Evolutionary conservation across 2,113 vertebrate species (phyloP).

Genomic region (Electrona antarctica): DNA sequence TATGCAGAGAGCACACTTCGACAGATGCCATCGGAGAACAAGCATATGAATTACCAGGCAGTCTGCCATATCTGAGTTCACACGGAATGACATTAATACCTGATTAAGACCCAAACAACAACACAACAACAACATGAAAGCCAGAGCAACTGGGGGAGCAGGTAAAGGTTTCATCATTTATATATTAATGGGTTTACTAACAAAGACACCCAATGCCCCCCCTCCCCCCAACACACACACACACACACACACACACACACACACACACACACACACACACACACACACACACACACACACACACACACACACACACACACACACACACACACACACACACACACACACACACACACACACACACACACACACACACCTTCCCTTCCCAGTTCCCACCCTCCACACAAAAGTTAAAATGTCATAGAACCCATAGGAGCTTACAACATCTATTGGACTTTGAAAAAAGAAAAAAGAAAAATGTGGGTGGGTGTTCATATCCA

Average conservation of each 20-base stretch:
- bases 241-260: too few relatives aligned
- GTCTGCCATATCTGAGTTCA: conserved; percentile 85
- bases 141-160: conserved; percentile 82
- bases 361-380: too few relatives aligned
- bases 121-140: conserved; percentile 88
- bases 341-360: too few relatives aligned
- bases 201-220: conserved; percentile 75
- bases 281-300: too few relatives aligned
- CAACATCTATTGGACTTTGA: conserved; percentile 70
- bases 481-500: conserved; percentile 60
- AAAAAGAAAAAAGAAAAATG: conserved; percentile 7
- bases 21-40: conserved; percentile 88
- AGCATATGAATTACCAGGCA: conserved; percentile 86
- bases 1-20: conserved; percentile 83
- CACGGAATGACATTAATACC: conserved; percentile 86
- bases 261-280: too few relatives aligned
- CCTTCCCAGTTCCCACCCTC: conserved; percentile 48
- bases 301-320: too few relatives aligned
- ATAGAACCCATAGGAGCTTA: conserved; percentile 59
- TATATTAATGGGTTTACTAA: conserved; percentile 85
- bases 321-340: too few relatives aligned
- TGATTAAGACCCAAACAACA: conserved; percentile 85
- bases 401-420: conserved; percentile 77
- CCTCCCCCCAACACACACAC: conserved; percentile 47
- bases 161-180: conserved; percentile 87